These are phyloP conservation scores for Epicauta chinensis DNA, from an alignment of 1,140 invertebrate species.

Conservation along the genomic window DNA sequence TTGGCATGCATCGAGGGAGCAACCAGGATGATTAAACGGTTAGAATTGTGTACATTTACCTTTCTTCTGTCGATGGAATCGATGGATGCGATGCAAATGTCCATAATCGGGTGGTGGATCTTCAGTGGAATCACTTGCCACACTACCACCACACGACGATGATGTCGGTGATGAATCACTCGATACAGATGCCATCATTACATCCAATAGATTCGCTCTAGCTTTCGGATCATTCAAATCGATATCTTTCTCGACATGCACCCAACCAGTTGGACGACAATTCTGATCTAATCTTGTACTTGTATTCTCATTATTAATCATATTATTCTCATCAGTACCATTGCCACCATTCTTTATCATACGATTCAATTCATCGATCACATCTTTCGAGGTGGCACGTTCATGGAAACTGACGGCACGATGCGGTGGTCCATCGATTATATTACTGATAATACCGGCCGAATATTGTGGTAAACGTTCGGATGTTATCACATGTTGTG, in stretches of 20 bases:
- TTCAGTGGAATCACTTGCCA: constrained; percentile 54
- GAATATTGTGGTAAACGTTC: constrained; percentile 34
- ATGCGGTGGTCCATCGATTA: constrained; percentile 43
- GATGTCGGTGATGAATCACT: constrained; percentile 61
- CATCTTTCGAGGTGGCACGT: constrained; percentile 64
- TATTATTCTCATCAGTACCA: constrained; percentile 15
- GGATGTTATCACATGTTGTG: constrained; percentile 35
- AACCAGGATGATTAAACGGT: background rate
- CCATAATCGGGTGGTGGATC: constrained; percentile 56
- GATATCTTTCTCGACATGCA: constrained; percentile 68
- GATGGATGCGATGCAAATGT: constrained; percentile 61
- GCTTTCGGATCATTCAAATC: constrained; percentile 75
- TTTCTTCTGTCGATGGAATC: constrained; percentile 67
- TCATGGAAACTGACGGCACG: constrained; percentile 60
- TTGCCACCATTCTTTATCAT: constrained; percentile 62
- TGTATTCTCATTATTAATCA: constrained; percentile 34
- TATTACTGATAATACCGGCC: constrained; percentile 40
- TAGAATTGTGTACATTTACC: constrained; percentile 44
- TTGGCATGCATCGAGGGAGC: too few species aligned
- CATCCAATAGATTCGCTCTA: constrained; percentile 65
- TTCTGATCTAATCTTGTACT: constrained; percentile 51
- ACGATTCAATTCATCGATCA: constrained; percentile 68
- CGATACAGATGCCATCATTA: constrained; percentile 67
- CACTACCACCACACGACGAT: constrained; percentile 58
- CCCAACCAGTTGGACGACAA: constrained; percentile 66